These are phyloP conservation scores for Rhagium mordax DNA, from an alignment of 2,888 invertebrate genomes.

Conservation along the genomic window DNA sequence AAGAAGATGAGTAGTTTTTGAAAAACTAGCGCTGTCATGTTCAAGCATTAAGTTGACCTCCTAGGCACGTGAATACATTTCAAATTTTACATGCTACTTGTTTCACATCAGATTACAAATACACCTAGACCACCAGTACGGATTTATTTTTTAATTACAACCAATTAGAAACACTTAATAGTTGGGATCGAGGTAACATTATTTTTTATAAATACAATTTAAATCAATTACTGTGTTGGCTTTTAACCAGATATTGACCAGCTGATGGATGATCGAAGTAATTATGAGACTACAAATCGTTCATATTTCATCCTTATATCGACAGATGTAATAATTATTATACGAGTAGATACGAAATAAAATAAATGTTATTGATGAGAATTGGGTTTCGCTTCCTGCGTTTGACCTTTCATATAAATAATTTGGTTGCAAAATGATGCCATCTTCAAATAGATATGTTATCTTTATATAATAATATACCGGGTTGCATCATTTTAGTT, in stretches of 20 bases:
- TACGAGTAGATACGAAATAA: not conserved
- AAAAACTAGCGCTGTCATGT: too few species aligned
- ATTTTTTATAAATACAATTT: not conserved
- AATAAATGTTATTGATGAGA: conserved; percentile 1
- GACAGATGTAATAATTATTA: conserved; percentile 14
- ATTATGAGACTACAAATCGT: not conserved
- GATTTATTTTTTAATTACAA: not conserved
- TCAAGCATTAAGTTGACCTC: too few species aligned
- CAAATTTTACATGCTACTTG: too few species aligned
- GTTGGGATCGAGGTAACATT: not conserved
- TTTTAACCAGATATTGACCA: not conserved
- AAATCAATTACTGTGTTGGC: not conserved
- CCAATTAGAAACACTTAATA: not conserved
- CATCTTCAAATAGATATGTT: conserved; percentile 14
- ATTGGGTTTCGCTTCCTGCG: conserved; percentile 12
- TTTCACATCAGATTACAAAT: not conserved
- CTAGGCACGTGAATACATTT: too few species aligned
- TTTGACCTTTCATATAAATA: conserved; percentile 12
- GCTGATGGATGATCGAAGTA: not conserved
- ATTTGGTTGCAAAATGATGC: conserved; percentile 20
- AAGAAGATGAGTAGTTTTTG: too few species aligned
- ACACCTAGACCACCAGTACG: not conserved
- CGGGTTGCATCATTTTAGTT: not conserved
- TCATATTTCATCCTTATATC: not conserved
- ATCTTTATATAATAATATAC: conserved; percentile 18